Base-by-base conservation (phyloP, 1,140 invertebrate genomes). In the Zophobas atratus region DNA sequence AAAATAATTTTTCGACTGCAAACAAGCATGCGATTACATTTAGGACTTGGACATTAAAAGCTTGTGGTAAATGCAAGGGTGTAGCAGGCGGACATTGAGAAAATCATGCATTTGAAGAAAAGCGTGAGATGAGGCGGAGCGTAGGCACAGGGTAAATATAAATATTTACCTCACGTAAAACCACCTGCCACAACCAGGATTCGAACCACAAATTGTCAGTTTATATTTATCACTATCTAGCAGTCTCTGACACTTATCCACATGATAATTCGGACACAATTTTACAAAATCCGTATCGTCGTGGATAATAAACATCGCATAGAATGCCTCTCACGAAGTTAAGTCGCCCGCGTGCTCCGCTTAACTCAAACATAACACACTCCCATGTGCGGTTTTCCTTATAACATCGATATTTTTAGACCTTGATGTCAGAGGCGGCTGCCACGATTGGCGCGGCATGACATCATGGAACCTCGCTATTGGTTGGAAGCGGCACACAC, bases 161-260 rank as follows among this genome's bases (percentile, higher is more conserved):
- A 81, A 81, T 77, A 84, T 82, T 84, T 84, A 84, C 82, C 82
- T 84, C 79, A 77, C 80, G 76, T 79, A 79, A 77, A 78, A 80
- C 82, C 82, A 84, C 82, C 82, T 81, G 82, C 81, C 60, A 74
- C 81, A 81, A 77, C 55, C 76, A 43, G 77, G 80, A 81, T 83
- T 75, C 67, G 81, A 78, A 82, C 76, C 80, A 81, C 80, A 73
- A 60, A 41, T 63, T 49, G 70, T 77, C 70, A 81, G 74, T 79
- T 53, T 75, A 70, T 77, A 73, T 72, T 53, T 60, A 57, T 81
- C 80, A 82, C 80, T 63, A 77, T 79, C 53, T 71, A 77, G 74
- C 41, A 79, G 80, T 81, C 70, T 77, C 36, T 56, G 76, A 77
- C 80, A 82, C 80, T 81, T 38, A 70, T 70, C 49, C 77, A 82